A percentile compares a stretch with the other conserved stretches of the same genome.
phyloP scores from a whole-genome alignment of 2,113 vertebrate species.

The Cinclus mexicanus region DNA sequence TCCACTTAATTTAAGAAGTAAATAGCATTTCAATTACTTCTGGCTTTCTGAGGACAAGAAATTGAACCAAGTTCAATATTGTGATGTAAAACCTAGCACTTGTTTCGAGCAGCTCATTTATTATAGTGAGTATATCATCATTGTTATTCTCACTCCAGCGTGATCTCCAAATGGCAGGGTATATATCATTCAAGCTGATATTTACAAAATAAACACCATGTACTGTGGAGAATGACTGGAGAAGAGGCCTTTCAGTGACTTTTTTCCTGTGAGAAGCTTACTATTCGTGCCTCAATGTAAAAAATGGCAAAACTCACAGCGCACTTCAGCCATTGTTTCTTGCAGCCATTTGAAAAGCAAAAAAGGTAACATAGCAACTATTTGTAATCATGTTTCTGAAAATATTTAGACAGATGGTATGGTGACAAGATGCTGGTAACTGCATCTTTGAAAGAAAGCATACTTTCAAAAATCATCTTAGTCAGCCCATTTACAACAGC shows the following conservation, averaged over 20 bases:
- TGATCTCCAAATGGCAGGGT: slow-evolving; percentile 20
- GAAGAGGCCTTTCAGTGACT: not conserved
- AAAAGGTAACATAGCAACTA: slow-evolving; percentile 40
- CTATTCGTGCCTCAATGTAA: not conserved
- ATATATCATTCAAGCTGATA: slow-evolving; percentile 34
- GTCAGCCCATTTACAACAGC: not conserved
- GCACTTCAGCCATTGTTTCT: not conserved
- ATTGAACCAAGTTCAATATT: not conserved
- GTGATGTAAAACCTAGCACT: slow-evolving; percentile 8
- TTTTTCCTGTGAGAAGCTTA: not conserved
- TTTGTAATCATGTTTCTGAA: slow-evolving; percentile 38
- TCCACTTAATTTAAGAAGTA: slow-evolving; percentile 19
- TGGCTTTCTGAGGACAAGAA: slow-evolving; percentile 29
- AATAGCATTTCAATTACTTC: slow-evolving; percentile 8
- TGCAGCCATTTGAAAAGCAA: not conserved
- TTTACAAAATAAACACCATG: slow-evolving; percentile 16
- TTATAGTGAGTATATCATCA: slow-evolving; percentile 3
- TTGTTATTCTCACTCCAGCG: not conserved
- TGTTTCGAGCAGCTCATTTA: slow-evolving; percentile 29
- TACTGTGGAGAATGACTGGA: not conserved
- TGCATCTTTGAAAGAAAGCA: slow-evolving; percentile 9
- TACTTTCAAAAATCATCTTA: not conserved
- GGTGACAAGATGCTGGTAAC: not conserved
- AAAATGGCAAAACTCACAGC: not conserved
- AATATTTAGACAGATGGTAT: slow-evolving; percentile 1